phyloP scores from a whole-genome alignment of 1,140 invertebrate species.

The Pseudobourletiella spinata region DNA sequence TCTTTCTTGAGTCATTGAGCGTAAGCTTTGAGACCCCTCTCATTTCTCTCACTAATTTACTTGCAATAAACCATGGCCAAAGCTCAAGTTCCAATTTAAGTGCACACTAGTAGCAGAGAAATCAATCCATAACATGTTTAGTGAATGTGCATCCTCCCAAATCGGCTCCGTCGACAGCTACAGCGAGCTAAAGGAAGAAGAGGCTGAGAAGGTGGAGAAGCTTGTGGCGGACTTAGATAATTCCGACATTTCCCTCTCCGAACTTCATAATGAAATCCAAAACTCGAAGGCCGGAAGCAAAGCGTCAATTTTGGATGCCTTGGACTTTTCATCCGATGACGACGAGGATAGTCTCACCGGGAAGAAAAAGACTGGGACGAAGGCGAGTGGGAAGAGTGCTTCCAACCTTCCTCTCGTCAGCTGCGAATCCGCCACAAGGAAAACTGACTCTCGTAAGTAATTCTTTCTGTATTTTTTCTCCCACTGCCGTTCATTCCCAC shows the following conservation, averaged over 20 bases:
- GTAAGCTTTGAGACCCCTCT: too few relatives aligned
- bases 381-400: neutral
- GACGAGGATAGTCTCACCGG: too few relatives aligned
- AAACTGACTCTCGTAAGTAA: neutral
- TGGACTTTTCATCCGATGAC: neutral
- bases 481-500: neutral
- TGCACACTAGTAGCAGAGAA: too few relatives aligned
- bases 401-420: neutral
- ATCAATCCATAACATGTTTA: conserved; percentile 3
- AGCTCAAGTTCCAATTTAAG: too few relatives aligned
- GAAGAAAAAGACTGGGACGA: neutral
- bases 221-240: neutral
- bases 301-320: neutral
- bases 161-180: neutral
- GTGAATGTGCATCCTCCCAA: neutral
- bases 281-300: neutral
- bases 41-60: too few relatives aligned
- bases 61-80: too few relatives aligned
- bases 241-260: neutral
- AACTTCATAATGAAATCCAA: neutral
- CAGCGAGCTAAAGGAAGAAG: neutral
- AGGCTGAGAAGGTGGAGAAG: neutral
- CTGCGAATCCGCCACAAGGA: neutral
- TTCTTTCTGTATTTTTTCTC: too few relatives aligned
- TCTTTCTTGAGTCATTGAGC: too few relatives aligned